phyloP scores from a whole-genome alignment of 2,797 vertebrate species.

The Tapera naevia region DNA sequence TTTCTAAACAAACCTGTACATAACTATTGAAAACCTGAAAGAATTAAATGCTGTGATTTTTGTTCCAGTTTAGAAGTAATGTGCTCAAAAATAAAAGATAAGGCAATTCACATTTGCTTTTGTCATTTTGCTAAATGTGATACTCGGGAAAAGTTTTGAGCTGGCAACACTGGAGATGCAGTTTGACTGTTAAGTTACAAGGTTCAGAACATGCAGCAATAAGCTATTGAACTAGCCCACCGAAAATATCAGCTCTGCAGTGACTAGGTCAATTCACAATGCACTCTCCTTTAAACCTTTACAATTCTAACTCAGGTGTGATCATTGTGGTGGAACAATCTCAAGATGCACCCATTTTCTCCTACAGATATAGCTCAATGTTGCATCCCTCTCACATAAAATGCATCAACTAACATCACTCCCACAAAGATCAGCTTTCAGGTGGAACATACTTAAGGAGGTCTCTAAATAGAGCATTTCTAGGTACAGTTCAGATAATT shows the following conservation, averaged over 20 bases:
- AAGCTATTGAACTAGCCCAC: neutral
- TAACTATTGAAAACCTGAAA: neutral
- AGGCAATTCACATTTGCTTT: neutral
- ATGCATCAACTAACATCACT: neutral
- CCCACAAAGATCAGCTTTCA: neutral
- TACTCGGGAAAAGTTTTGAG: neutral
- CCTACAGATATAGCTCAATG: neutral
- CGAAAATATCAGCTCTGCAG: neutral
- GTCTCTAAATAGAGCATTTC: no score
- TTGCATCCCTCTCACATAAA: neutral
- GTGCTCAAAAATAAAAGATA: neutral
- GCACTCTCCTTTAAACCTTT: neutral
- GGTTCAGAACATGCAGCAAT: neutral
- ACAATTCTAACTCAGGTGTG: neutral
- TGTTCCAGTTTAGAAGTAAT: neutral
- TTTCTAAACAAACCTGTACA: neutral
- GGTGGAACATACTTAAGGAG: neutral
- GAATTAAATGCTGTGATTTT: neutral
- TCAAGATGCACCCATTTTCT: neutral
- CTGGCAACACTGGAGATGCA: neutral
- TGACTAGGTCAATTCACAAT: neutral
- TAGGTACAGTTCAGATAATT: no score
- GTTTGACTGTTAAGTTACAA: neutral
- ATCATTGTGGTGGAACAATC: neutral
- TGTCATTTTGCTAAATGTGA: neutral